Evolutionary conservation across 2,113 vertebrate genomes (phyloP), one percentile per base, ranked within the genome.

Genomic region (Callipepla californica): DNA sequence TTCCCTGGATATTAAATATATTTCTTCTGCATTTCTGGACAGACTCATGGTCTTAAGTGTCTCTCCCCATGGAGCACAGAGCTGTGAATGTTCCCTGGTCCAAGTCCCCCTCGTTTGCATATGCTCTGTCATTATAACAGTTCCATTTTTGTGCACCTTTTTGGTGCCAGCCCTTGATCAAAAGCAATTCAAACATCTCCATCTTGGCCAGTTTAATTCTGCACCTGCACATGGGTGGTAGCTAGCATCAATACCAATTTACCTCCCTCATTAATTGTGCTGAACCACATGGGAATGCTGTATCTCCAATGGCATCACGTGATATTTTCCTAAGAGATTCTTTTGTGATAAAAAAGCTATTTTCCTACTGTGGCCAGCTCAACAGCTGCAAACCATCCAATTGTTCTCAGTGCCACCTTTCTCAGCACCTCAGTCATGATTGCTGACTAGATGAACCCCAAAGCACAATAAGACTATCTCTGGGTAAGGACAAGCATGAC

Each of bases 191-290:
- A 45, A 72, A 42, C 28, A 44, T 74, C 63, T 89, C 67, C 23
- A 55, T 79, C 30, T 87, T 77, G 63, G 92, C 75, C 67, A 90
- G 42, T 4, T 4, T 1, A 66, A 16, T 70, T 90, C 82, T 85
- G 85, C 92, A 93, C 55, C 92, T 95, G 94, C 75, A 83, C 21
- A 25, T 9, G 59, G n/a, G n/a, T 73, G 28, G 36, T 69, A 90
- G 63, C 58, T 83, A 48, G 36, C 63, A 63, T 59, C 72, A 77
- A 22, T 73, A 62, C 23, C 42, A 79, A 36, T 90, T 95, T 87
- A 58, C 5, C 1, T 42, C n/a, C 42, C 50, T 69, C 36, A 4
- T 80, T 87, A 82, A 53, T 76, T 69, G 44, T 38, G 42, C 68
- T 42, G 42, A 70, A 87, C 2, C 3, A 13, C 0, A 0, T 21